These are phyloP conservation scores for Dasypogon diadema DNA, from an alignment of 2,888 invertebrate species.

Conservation along the genomic window DNA sequence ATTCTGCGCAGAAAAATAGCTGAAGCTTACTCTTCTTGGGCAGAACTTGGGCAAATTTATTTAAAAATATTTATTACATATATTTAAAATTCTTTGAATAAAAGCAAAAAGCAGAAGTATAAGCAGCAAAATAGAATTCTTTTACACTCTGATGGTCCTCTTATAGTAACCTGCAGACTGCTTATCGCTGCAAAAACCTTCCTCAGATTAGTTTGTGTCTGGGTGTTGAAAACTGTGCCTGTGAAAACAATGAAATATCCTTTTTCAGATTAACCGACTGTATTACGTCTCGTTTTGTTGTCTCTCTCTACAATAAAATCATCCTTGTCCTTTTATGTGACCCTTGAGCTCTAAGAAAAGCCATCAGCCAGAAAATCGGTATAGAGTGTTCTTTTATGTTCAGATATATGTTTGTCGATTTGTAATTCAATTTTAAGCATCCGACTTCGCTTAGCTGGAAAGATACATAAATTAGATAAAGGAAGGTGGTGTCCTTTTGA, in stretches of 20 bases:
- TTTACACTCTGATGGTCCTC: too few species aligned
- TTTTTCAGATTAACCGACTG: background rate
- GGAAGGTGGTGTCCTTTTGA: slow-evolving; percentile 14
- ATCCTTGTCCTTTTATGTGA: slow-evolving; percentile 16
- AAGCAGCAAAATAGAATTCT: too few species aligned
- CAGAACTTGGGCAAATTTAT: too few species aligned
- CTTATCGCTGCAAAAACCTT: too few species aligned
- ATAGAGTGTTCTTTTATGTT: slow-evolving; percentile 53
- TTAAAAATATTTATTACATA: too few species aligned
- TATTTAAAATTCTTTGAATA: too few species aligned
- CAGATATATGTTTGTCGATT: slow-evolving; percentile 54
- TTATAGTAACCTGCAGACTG: too few species aligned
- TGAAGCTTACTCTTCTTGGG: too few species aligned
- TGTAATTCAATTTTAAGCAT: slow-evolving; percentile 54
- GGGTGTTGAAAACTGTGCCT: too few species aligned
- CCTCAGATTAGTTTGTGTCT: too few species aligned
- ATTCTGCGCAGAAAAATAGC: too few species aligned
- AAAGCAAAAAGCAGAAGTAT: too few species aligned
- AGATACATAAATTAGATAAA: slow-evolving; percentile 50
- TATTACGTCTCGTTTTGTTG: slow-evolving; percentile 31
- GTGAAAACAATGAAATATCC: slow-evolving; percentile 16
- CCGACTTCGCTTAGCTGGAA: slow-evolving; percentile 43
- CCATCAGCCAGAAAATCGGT: slow-evolving; percentile 14
- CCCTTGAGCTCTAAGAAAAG: slow-evolving; percentile 15
- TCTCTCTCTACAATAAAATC: slow-evolving; percentile 12